phyloP scores from a whole-genome alignment of 2,888 invertebrate genomes.

The Rhingia campestris region DNA sequence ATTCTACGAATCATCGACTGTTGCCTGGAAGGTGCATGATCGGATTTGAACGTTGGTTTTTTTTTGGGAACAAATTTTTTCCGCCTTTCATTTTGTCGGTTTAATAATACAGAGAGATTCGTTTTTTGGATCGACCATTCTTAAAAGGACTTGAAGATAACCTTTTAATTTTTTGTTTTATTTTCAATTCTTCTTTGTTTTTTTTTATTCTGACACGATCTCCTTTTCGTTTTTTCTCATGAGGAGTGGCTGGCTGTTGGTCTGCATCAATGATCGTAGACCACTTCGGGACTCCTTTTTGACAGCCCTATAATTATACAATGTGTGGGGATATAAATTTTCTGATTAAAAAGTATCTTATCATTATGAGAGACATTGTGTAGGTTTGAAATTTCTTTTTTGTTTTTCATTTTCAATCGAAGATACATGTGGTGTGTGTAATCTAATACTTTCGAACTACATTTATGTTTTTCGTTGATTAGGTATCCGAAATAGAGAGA shows the following conservation, averaged over 20 bases:
- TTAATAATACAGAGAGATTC: slow-evolving; percentile 72
- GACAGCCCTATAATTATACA: slow-evolving; percentile 82
- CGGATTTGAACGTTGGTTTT: slow-evolving; percentile 46
- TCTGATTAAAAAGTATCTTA: slow-evolving; percentile 83
- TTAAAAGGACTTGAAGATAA: slow-evolving; percentile 59
- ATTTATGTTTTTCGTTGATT: slow-evolving; percentile 53
- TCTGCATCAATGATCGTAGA: slow-evolving; percentile 48
- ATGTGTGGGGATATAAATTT: slow-evolving; percentile 81
- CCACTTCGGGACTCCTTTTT: slow-evolving; percentile 74
- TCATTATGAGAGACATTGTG: slow-evolving; percentile 80
- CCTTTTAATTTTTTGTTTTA: slow-evolving; percentile 15
- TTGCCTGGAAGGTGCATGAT: slow-evolving; percentile 60
- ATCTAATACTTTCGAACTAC: slow-evolving; percentile 64
- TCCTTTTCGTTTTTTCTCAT: slow-evolving; percentile 59
- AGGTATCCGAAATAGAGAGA: slow-evolving; percentile 60
- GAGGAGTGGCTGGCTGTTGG: slow-evolving; percentile 61
- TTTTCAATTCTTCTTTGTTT: slow-evolving; percentile 26
- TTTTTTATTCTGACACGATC: slow-evolving; percentile 56
- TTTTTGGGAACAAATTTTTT: slow-evolving; percentile 25
- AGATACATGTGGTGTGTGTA: slow-evolving; percentile 38
- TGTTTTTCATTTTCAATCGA: slow-evolving; percentile 1
- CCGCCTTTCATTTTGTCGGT: slow-evolving; percentile 71
- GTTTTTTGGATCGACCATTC: slow-evolving; percentile 46
- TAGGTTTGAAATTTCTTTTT: slow-evolving; percentile 28
- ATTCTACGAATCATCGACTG: slow-evolving; percentile 66